A percentile compares a stretch with the other conserved stretches of the same genome.
phyloP scores from a whole-genome alignment of 2,113 vertebrate genomes.

The Toxotes chatareus region DNA sequence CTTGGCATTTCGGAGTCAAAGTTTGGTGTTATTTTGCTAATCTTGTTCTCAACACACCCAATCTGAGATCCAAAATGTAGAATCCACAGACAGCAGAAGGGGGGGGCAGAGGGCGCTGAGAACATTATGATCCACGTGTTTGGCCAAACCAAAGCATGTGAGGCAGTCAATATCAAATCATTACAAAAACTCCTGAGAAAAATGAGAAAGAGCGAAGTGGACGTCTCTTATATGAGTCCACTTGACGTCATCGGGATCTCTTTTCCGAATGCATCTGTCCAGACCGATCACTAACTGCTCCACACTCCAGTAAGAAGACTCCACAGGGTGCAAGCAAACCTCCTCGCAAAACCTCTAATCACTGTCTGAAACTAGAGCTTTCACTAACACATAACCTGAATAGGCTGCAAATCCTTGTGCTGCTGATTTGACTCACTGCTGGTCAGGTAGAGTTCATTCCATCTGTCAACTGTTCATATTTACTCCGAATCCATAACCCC shows the following conservation, averaged over 20 bases:
- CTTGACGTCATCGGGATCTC: neutral
- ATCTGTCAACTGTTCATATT: slow-evolving; percentile 28
- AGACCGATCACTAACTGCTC: neutral
- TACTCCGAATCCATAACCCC: slow-evolving; percentile 24
- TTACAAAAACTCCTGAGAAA: neutral
- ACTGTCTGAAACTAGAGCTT: slow-evolving; percentile 17
- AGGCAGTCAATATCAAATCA: slow-evolving; percentile 2
- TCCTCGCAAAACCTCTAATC: slow-evolving; percentile 1
- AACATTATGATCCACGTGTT: neutral
- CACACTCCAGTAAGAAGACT: neutral
- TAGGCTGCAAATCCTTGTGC: slow-evolving; percentile 13
- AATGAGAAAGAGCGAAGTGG: neutral
- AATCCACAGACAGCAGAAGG: neutral
- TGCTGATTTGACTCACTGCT: neutral
- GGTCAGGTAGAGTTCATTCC: slow-evolving; percentile 26
- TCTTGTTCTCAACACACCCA: neutral
- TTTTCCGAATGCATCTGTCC: neutral
- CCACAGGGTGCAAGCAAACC: neutral
- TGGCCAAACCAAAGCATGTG: neutral
- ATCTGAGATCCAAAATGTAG: neutral
- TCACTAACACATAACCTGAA: slow-evolving; percentile 12
- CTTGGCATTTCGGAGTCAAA: neutral
- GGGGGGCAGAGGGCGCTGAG: neutral
- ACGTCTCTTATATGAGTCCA: neutral
- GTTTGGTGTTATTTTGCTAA: neutral